These are phyloP conservation scores for Aeoliscus strigatus DNA, from an alignment of 2,797 vertebrate genomes.

Conservation along the genomic window DNA sequence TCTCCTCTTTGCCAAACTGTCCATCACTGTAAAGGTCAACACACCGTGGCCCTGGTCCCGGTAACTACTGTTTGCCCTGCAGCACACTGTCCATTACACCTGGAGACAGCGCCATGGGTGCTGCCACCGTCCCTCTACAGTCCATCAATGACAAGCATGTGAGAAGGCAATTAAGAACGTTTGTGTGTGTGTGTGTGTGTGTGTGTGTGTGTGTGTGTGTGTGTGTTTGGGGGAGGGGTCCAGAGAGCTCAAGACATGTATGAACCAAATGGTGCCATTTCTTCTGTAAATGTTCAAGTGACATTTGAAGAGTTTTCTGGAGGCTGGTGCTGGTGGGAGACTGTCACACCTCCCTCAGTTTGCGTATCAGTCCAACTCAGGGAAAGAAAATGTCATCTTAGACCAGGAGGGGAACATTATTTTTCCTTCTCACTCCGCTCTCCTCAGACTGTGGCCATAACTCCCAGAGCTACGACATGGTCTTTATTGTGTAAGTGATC, in stretches of 20 bases:
- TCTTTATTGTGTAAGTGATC: background rate
- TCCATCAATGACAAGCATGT: slow-evolving; percentile 55
- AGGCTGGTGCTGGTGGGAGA: background rate
- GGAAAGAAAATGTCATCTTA: slow-evolving; percentile 1
- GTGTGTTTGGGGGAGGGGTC: too few relatives aligned
- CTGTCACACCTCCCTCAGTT: background rate
- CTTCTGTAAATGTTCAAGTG: slow-evolving; percentile 12
- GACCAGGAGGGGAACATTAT: background rate
- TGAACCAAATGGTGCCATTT: slow-evolving; percentile 5
- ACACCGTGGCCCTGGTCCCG: slow-evolving; percentile 25
- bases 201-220: too few relatives aligned
- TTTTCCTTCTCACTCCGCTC: slow-evolving; percentile 2
- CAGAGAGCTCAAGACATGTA: slow-evolving; percentile 16
- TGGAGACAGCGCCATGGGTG: slow-evolving; percentile 29
- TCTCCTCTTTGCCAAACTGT: slow-evolving; percentile 32
- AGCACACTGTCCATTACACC: slow-evolving; percentile 47
- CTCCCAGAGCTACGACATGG: background rate
- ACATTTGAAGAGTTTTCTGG: slow-evolving; percentile 2
- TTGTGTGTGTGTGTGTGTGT: too few relatives aligned
- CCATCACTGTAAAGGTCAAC: slow-evolving; percentile 57
- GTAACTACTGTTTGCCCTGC: slow-evolving; percentile 30
- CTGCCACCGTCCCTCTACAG: slow-evolving; percentile 19
- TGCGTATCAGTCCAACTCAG: background rate
- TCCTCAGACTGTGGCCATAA: slow-evolving; percentile 1
- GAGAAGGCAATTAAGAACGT: slow-evolving; percentile 55